Conservation (phyloP, 1,140 invertebrate genomes). For the Planococcus citri region DNA sequence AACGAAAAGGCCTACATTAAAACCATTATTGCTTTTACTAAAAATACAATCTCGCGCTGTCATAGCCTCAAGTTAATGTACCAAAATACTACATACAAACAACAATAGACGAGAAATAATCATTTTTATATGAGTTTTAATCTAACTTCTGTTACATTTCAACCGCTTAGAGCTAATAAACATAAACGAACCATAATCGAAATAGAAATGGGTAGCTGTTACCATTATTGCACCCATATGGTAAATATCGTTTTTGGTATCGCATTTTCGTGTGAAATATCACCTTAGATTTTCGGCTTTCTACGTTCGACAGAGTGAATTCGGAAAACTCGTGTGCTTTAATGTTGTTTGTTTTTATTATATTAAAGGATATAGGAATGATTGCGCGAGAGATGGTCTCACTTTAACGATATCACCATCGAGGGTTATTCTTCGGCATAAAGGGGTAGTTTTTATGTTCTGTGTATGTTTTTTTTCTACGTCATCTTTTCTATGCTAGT, state of each 20-base stretch:
- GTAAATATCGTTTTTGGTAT: conserved; percentile 4
- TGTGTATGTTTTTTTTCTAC: too few relatives aligned
- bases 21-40: not conserved
- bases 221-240: not conserved
- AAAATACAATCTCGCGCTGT: not conserved
- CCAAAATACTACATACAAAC: too few relatives aligned
- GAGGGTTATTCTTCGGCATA: too few relatives aligned
- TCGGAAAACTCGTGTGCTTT: not conserved
- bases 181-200: conserved; percentile 6
- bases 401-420: too few relatives aligned
- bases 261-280: not conserved
- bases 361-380: too few relatives aligned
- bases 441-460: too few relatives aligned
- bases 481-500: too few relatives aligned
- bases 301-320: not conserved
- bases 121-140: not conserved
- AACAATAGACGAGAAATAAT: not conserved
- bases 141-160: not conserved
- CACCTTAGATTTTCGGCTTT: conserved; percentile 2
- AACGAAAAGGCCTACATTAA: too few relatives aligned
- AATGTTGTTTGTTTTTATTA: not conserved
- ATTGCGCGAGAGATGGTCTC: too few relatives aligned
- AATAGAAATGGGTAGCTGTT: not conserved
- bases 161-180: conserved; percentile 2
- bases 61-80: not conserved